Percentiles rank a stretch among this genome's conserved stretches.
phyloP scores from a whole-genome alignment of 2,797 vertebrate genomes.

The Anas capensis region DNA sequence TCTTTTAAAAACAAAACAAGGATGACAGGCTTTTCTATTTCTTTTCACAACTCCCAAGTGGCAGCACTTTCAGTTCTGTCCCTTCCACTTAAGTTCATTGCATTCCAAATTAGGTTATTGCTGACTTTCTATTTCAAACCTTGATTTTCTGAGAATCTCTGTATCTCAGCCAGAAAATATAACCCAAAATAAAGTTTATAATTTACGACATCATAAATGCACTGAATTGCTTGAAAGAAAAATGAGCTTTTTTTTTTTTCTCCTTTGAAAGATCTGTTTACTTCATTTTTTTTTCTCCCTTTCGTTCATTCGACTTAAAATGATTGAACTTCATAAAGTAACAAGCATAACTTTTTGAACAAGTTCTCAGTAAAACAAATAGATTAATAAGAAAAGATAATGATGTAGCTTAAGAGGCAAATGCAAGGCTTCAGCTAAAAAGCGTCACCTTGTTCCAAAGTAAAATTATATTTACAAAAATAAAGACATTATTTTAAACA shows the following conservation, averaged over 20 bases:
- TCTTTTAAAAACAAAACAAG: constrained; percentile 8
- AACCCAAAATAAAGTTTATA: not conserved
- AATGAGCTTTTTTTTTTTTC: not conserved
- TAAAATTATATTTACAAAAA: not conserved
- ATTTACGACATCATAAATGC: not conserved
- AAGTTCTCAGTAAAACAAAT: not conserved
- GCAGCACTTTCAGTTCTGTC: not conserved
- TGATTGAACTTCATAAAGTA: not conserved
- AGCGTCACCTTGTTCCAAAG: not conserved
- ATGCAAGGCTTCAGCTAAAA: not conserved
- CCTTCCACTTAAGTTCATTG: constrained; percentile 4
- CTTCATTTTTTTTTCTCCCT: not conserved
- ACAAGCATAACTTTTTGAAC: not conserved
- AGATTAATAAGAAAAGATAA: not conserved
- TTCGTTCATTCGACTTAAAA: not conserved
- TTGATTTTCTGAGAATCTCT: not conserved
- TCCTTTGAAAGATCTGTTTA: not conserved
- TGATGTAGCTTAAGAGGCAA: not conserved
- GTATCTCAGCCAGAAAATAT: constrained; percentile 14
- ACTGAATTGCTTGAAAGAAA: not conserved
- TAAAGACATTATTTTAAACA: constrained; percentile 34
- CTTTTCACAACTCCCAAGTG: not conserved
- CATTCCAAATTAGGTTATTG: not conserved
- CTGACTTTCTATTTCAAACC: constrained; percentile 44
- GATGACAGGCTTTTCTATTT: not conserved